These are phyloP conservation scores for Hydractinia echinata DNA, from an alignment of 30 jellyfish, hydroid and myxozoan species.

Conservation along the genomic window DNA sequence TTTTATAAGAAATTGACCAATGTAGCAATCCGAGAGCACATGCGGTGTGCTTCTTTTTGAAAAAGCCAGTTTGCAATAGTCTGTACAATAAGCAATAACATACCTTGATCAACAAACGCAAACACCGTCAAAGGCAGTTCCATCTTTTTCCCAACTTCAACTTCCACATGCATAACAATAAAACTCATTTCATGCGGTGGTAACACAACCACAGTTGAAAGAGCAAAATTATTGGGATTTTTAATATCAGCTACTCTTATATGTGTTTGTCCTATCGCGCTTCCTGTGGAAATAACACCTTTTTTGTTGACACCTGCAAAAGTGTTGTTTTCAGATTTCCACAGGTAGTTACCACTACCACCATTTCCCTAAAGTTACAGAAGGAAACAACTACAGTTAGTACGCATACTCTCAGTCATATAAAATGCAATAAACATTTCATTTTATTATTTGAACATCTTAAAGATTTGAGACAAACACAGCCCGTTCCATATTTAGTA, in stretches of 20 bases:
- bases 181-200: conserved; percentile 82
- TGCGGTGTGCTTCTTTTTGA: background rate
- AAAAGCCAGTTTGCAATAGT: background rate
- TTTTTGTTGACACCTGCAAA: conserved; percentile 62
- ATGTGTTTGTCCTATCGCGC: conserved; percentile 45
- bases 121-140: conserved; percentile 65
- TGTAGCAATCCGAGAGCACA: no score
- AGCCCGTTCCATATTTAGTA: no score
- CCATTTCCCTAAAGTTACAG: conserved; percentile 64
- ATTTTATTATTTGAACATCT: no score
- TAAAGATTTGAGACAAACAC: no score
- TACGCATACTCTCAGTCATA: no score
- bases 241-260: conserved; percentile 66
- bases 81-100: conserved; percentile 10
- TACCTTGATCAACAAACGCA: conserved; percentile 49
- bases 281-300: conserved; percentile 67
- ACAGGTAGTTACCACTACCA: conserved; percentile 84
- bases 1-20: no score
- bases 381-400: no score
- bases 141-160: conserved; percentile 62
- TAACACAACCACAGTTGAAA: conserved; percentile 52
- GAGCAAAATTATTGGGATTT: conserved; percentile 60
- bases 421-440: no score
- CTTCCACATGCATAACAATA: conserved; percentile 65
- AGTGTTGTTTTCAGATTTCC: conserved; percentile 57